Percentiles rank a stretch among this genome's conserved stretches.
phyloP scores from a whole-genome alignment of 1,140 invertebrate genomes.

The Eriocheir sinensis region DNA sequence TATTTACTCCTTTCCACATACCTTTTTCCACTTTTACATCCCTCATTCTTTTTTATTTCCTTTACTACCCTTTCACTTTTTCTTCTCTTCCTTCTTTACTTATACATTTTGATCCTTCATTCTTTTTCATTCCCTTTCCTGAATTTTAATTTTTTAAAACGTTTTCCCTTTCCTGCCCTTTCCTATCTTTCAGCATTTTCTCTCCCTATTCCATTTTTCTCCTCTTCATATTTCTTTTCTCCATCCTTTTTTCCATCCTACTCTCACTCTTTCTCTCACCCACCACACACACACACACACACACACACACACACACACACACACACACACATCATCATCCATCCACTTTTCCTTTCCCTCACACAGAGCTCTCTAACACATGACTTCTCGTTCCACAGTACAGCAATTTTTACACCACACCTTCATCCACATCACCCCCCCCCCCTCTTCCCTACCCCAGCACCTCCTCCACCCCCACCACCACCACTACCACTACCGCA shows the following conservation, averaged over 20 bases:
- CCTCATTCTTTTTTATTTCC: background rate
- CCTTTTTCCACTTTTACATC: background rate
- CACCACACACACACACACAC: background rate
- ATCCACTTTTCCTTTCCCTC: too few species aligned
- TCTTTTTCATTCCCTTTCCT: background rate
- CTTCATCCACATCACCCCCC: background rate
- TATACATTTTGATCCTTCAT: background rate
- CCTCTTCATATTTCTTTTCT: background rate
- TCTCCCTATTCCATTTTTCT: background rate
- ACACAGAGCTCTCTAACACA: background rate
- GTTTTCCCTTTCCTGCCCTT: background rate
- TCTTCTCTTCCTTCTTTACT: background rate
- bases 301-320: slow-evolving; percentile 10
- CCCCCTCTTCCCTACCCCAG: background rate
- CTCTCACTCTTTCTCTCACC: background rate
- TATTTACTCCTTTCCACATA: background rate
- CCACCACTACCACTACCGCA: slow-evolving; percentile 10
- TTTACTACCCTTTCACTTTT: background rate
- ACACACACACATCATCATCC: background rate
- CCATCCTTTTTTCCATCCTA: background rate
- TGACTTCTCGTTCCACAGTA: background rate
- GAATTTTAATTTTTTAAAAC: background rate
- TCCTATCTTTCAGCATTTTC: background rate
- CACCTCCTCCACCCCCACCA: background rate
- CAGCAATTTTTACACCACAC: background rate